Evolutionary conservation across 2,797 vertebrate genomes (phyloP), one percentile per base, ranked within the genome.

Genomic region (Phalanger gymnotis): DNA sequence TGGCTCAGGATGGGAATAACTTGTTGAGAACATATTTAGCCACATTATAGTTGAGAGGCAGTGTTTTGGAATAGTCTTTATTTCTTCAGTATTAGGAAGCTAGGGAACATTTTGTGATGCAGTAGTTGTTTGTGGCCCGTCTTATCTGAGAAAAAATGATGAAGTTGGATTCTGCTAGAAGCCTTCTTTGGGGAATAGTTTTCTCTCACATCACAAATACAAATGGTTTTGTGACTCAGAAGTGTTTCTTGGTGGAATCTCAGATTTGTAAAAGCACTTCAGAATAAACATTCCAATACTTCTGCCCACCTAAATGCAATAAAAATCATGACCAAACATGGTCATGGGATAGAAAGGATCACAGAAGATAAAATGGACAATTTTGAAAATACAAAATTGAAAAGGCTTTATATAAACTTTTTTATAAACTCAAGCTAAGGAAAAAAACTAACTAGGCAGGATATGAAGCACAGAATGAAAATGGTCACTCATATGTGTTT

Each of bases 91-190:
- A 61, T 57, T 95, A 27, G 90, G 91, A 89, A 96, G 58, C 54
- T 54, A 92, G 58, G 54, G 89, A 93, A 90, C 16, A 56, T 19
- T 61, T 58, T 73, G 22, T 96, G 92, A 92, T 94, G 9, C 19
- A 93, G 93, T 91, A 91, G 92, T 97, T 94, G 91, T 25, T 94
- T 91, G 56, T 95, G 54, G 19, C 4, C 87, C 54, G 93, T 95
- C 10, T 92, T 47, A 51, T 87, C 73, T 27, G 25, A 87, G 73
- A 61, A 91, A 95, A 90, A 90, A 55, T 73, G 58, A 92, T 31
- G 94, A 53, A 90, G 91, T 90, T 94, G 89, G 2, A 4, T 95
- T 94, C 30, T 53, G 61, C 93, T 73, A 92, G 91, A 92, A 95
- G 90, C 1, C 91, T 95, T 90, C 55, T 93, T 92, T 95, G 52